Evolutionary conservation across 2,888 invertebrate genomes (phyloP).

Genomic region (Rhogogaster chlorosoma): DNA sequence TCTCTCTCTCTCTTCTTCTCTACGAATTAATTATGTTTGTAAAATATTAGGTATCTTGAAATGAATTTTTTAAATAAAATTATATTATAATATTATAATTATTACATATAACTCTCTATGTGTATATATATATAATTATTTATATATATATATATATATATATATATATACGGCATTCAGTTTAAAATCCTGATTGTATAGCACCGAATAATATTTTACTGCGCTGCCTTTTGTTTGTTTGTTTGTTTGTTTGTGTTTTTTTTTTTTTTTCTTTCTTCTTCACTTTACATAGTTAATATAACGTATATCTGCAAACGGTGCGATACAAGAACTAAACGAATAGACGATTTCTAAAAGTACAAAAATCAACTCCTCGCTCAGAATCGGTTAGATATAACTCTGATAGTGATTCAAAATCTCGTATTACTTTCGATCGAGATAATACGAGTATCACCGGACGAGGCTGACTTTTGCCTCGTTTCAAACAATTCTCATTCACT

Average conservation of each 20-base stretch:
- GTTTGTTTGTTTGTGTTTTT: background rate
- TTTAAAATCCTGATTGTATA: background rate
- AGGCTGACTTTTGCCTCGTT: no score
- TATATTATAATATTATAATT: slow-evolving; percentile 57
- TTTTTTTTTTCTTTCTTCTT: background rate
- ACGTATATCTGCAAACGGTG: background rate
- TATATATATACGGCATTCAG: background rate
- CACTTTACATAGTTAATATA: background rate
- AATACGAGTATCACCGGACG: no score
- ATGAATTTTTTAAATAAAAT: slow-evolving; percentile 68
- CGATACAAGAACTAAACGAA: background rate
- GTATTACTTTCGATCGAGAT: no score
- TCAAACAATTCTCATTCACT: no score
- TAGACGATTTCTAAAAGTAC: background rate
- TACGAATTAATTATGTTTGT: slow-evolving; percentile 65
- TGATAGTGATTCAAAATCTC: no score
- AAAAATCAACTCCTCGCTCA: no score
- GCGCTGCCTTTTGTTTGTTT: background rate
- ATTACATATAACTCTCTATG: background rate
- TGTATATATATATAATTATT: background rate
- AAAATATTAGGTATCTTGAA: slow-evolving; percentile 69
- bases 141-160: background rate
- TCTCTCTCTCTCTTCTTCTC: background rate
- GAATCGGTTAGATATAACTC: no score
- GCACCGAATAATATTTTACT: background rate